Evolutionary conservation across 2,888 invertebrate species (phyloP).

Genomic region (Seladonia tumulorum): DNA sequence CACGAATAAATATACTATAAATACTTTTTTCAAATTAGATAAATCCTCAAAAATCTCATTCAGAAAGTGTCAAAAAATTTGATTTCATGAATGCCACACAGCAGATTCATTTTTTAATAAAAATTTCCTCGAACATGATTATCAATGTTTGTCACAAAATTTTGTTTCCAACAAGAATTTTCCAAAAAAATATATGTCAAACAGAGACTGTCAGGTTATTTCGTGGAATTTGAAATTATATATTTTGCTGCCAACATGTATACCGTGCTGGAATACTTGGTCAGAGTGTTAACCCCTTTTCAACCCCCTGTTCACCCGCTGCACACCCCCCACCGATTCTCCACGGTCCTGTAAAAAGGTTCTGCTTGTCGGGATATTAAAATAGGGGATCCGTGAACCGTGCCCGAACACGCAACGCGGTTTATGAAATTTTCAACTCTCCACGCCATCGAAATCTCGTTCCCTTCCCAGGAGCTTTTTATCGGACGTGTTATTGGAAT

Average conservation of each 20-base stretch:
- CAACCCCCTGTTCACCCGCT: neutral
- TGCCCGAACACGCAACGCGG: conserved; percentile 9
- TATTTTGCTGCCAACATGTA: neutral
- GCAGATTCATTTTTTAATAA: neutral
- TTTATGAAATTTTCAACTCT: conserved; percentile 36
- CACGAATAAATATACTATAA: too few species aligned
- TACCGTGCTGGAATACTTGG: neutral
- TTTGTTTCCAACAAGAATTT: neutral
- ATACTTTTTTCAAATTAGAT: too few species aligned
- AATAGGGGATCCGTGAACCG: conserved; percentile 13
- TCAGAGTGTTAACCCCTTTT: conserved; percentile 1
- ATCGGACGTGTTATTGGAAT: neutral
- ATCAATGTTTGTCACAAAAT: neutral
- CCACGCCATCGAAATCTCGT: neutral
- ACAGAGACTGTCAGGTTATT: neutral
- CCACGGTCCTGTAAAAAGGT: conserved; percentile 9
- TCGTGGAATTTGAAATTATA: neutral
- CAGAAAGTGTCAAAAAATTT: neutral
- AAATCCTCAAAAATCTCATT: too few species aligned
- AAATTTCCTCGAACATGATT: neutral
- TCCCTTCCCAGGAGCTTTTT: neutral
- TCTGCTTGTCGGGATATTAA: conserved; percentile 44
- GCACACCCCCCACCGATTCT: neutral
- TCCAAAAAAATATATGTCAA: neutral
- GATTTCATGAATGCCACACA: neutral